Evolutionary conservation across 92 coral and sea anemone genomes (phyloP).

Genomic region (Phenganax marumi): DNA sequence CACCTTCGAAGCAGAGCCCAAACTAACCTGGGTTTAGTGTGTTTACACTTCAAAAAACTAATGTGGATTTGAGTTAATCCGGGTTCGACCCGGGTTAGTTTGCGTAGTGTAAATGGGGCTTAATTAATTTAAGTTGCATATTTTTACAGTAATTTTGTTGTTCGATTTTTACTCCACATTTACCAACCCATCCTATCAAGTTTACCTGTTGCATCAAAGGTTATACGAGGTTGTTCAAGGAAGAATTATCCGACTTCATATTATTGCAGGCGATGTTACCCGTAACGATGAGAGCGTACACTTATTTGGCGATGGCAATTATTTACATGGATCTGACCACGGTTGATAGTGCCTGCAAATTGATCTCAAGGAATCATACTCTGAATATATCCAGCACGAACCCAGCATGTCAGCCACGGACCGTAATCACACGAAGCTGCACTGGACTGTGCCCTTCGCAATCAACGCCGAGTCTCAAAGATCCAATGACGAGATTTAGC

Average conservation of each 20-base stretch:
- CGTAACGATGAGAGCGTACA: neutral
- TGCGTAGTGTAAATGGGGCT: too few species aligned
- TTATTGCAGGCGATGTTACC: constrained; percentile 10
- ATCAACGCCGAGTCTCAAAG: neutral
- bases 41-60: too few species aligned
- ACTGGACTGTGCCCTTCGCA: neutral
- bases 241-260: neutral
- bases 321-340: neutral
- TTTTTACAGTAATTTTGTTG: too few species aligned
- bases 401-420: constrained; percentile 7
- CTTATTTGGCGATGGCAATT: neutral
- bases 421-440: neutral
- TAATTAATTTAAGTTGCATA: too few species aligned
- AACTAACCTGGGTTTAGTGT: too few species aligned
- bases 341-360: constrained; percentile 2
- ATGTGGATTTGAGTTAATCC: too few species aligned
- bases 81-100: too few species aligned
- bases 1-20: too few species aligned
- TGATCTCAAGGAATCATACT: neutral
- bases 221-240: neutral
- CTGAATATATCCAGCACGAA: neutral
- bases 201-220: too few species aligned
- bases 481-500: neutral
- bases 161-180: too few species aligned
- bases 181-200: too few species aligned